These are phyloP conservation scores for Synanceia verrucosa DNA, from an alignment of 2,797 vertebrate genomes.

Conservation along the genomic window DNA sequence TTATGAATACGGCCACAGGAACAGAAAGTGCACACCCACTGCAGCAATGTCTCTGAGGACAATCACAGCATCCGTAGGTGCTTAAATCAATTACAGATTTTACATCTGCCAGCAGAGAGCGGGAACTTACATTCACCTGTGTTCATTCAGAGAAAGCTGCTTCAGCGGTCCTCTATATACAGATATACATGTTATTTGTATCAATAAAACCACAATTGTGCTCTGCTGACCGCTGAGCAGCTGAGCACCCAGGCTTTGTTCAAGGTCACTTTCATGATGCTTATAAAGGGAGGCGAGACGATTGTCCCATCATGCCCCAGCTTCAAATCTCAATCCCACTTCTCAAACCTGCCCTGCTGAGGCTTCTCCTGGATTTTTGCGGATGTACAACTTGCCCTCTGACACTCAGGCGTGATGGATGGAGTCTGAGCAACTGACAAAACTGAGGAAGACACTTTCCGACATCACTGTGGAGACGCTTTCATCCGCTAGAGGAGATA, in stretches of 20 bases:
- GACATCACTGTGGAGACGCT: constrained; percentile 11
- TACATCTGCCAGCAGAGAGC: neutral
- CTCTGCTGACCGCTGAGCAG: neutral
- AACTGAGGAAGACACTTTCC: constrained; percentile 10
- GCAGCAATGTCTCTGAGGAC: constrained; percentile 34
- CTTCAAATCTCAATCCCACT: neutral
- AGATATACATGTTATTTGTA: neutral
- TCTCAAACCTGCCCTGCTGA: constrained; percentile 3
- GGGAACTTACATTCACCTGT: constrained; percentile 25
- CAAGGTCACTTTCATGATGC: constrained; percentile 18
- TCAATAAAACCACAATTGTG: constrained; percentile 10
- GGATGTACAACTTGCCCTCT: neutral
- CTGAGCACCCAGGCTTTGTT: neutral
- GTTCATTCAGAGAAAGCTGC: constrained; percentile 7
- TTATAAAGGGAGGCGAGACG: constrained; percentile 9
- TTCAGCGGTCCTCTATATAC: constrained; percentile 28
- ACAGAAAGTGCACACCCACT: constrained; percentile 42
- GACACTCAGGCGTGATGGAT: constrained; percentile 38
- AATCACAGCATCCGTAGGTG: constrained; percentile 23
- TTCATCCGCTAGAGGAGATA: constrained; percentile 15
- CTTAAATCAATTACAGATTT: constrained; percentile 20
- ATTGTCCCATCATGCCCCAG: neutral
- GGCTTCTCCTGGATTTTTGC: constrained; percentile 3
- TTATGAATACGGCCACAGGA: constrained; percentile 46
- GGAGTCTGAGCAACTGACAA: constrained; percentile 15